These are phyloP conservation scores for Tadarida brasiliensis DNA, from an alignment of 2,797 vertebrate genomes.

Conservation along the genomic window DNA sequence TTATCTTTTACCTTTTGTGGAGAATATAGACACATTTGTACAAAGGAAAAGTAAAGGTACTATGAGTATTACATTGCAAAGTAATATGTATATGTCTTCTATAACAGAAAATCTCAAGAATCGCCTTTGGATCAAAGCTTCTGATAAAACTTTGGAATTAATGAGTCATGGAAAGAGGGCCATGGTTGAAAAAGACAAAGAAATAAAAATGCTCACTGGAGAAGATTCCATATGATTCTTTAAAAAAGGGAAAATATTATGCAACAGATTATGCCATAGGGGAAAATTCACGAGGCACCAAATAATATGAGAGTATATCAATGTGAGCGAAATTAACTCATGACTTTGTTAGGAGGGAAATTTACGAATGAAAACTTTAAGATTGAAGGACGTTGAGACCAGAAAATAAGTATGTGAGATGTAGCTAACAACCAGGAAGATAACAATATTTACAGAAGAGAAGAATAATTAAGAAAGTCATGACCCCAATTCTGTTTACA, in stretches of 20 bases:
- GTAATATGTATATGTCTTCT: background rate
- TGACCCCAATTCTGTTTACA: background rate
- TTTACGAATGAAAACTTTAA: background rate
- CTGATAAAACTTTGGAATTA: background rate
- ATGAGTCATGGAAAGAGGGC: background rate
- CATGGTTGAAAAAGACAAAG: background rate
- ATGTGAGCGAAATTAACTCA: background rate
- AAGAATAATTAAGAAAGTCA: background rate
- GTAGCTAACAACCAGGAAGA: background rate
- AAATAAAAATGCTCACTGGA: background rate
- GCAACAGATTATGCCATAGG: background rate
- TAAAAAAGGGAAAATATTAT: background rate
- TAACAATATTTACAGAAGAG: background rate
- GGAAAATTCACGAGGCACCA: background rate
- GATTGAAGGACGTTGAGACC: background rate
- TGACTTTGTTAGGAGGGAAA: background rate
- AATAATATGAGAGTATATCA: background rate
- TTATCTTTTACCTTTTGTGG: background rate
- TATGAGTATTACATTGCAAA: background rate
- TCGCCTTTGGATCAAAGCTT: background rate
- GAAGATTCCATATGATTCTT: background rate
- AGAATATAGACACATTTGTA: background rate
- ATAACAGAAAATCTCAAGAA: background rate
- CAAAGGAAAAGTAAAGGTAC: background rate
- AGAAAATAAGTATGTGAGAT: background rate